Evolutionary conservation across 37 sponge, comb jelly and placozoan species (phyloP).

Genomic region (Agelas oroides): DNA sequence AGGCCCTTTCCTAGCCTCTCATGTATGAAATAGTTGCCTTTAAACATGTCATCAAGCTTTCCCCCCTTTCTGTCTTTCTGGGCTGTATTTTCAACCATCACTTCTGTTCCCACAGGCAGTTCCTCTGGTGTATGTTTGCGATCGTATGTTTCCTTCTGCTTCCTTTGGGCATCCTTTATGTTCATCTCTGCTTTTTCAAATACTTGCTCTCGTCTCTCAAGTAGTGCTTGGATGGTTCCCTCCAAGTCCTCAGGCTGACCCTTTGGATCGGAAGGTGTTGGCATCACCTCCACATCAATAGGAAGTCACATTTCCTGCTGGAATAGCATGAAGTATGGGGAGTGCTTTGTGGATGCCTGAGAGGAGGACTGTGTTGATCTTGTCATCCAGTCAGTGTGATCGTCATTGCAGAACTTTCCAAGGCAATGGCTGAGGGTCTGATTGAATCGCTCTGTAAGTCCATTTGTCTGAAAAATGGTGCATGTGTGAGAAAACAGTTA

Average conservation of each 20-base stretch:
- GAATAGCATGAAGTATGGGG: conserved; percentile 42
- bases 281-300: conserved; percentile 20
- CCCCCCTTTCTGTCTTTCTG: conserved; percentile 29
- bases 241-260: too few species aligned
- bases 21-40: conserved; percentile 11
- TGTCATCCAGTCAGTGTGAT: too few species aligned
- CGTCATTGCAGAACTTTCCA: too few species aligned
- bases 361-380: too few species aligned
- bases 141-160: conserved; percentile 35
- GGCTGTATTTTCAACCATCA: conserved; percentile 26
- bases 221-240: background rate
- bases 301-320: conserved; percentile 41
- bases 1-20: too few species aligned
- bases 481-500: too few species aligned
- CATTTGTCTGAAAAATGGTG: too few species aligned
- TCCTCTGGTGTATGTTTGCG: background rate
- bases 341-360: conserved; percentile 13
- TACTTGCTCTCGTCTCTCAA: conserved; percentile 6
- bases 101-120: conserved; percentile 6
- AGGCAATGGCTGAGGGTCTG: too few species aligned
- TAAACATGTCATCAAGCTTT: conserved; percentile 21
- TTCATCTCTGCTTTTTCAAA: conserved; percentile 6
- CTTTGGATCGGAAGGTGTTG: background rate
- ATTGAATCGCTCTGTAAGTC: too few species aligned
- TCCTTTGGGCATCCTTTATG: too few species aligned